These are phyloP conservation scores for Pangasianodon hypophthalmus DNA, from an alignment of 2,113 vertebrate species.

Conservation along the genomic window DNA sequence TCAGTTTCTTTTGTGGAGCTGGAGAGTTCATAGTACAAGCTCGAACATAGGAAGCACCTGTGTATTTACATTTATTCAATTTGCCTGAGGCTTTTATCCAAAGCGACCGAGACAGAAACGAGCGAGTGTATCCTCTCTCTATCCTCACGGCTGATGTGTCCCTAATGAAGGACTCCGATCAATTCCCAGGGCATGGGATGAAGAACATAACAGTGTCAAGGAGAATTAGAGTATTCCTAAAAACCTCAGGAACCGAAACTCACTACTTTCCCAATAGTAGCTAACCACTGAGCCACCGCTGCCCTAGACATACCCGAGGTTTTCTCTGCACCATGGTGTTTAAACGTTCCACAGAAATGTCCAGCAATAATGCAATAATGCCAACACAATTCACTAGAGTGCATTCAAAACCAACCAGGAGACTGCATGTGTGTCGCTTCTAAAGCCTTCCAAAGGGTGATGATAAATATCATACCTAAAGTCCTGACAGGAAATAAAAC, in stretches of 20 bases:
- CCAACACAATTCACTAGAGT: neutral
- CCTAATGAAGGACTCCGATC: neutral
- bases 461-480: neutral
- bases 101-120: neutral
- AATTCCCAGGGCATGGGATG: neutral
- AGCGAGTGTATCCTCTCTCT: neutral
- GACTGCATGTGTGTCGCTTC: neutral
- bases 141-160: neutral
- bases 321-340: neutral
- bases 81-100: neutral
- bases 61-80: neutral
- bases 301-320: neutral
- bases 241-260: neutral
- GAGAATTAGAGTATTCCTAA: neutral
- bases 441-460: neutral
- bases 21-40: neutral
- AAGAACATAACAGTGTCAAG: neutral
- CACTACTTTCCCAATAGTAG: neutral
- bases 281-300: neutral
- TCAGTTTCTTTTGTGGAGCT: neutral
- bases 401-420: neutral
- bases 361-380: neutral
- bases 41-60: neutral
- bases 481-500: neutral
- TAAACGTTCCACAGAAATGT: neutral